Conservation (phyloP, 2,113 vertebrate genomes). For the Chionodraco myersi region DNA sequence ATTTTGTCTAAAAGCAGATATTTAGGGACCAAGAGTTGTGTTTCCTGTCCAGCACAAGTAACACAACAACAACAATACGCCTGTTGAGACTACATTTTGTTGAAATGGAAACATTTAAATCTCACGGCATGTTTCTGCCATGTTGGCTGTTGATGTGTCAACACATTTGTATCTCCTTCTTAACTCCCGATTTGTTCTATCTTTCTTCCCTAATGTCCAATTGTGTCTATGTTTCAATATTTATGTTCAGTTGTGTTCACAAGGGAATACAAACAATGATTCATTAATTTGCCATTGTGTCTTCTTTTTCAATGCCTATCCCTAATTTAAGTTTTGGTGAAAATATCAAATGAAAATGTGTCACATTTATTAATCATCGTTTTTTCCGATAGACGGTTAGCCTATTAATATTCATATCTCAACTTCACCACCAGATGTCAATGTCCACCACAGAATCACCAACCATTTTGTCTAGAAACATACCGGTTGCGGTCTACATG, state of each 20-base stretch:
- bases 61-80: constrained; percentile 17
- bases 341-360: background rate
- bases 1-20: constrained; percentile 1
- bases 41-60: constrained; percentile 54
- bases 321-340: background rate
- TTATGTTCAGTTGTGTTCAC: constrained; percentile 47
- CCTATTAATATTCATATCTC: background rate
- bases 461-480: background rate
- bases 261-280: constrained; percentile 29
- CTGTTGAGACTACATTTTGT: background rate
- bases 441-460: constrained; percentile 4
- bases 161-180: background rate
- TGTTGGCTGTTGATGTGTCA: background rate
- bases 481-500: background rate
- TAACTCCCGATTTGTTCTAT: constrained; percentile 19
- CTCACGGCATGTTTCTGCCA: constrained; percentile 18
- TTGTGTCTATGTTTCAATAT: constrained; percentile 40
- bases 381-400: too few species aligned
- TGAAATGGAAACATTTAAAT: background rate
- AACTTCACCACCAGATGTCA: constrained; percentile 17
- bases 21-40: constrained; percentile 18
- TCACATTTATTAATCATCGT: background rate
- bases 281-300: background rate
- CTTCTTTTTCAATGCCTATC: background rate
- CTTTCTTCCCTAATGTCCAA: constrained; percentile 24